Conservation (phyloP, 2,888 invertebrate genomes). For the Creontiades dilutus region DNA sequence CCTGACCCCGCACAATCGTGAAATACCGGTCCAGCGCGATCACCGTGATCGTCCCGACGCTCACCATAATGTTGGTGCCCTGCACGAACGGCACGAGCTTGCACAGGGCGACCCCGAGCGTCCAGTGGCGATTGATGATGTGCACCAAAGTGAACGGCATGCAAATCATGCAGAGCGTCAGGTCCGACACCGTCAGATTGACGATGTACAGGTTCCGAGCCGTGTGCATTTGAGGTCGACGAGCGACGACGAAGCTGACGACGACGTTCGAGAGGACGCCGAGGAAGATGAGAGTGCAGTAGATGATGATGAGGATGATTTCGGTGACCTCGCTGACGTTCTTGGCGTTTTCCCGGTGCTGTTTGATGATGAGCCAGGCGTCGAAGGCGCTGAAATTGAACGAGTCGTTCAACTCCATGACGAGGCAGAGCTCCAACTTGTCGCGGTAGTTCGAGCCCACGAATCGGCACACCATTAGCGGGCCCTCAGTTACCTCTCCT, state of each 20-base stretch:
- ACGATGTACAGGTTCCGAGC: constrained; percentile 81
- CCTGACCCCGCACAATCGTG: constrained; percentile 78
- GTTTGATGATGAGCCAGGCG: constrained; percentile 75
- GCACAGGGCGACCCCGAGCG: constrained; percentile 81
- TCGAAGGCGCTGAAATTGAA: constrained; percentile 77
- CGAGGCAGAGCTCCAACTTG: constrained; percentile 70
- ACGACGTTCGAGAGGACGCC: constrained; percentile 78
- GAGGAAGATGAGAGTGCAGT: constrained; percentile 77
- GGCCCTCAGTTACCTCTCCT: constrained; percentile 36
- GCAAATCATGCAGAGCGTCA: constrained; percentile 81
- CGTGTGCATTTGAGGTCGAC: constrained; percentile 77
- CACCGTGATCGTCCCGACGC: constrained; percentile 82
- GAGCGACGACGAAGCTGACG: constrained; percentile 78
- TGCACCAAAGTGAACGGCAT: constrained; percentile 82
- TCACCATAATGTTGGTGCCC: constrained; percentile 82
- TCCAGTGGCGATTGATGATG: constrained; percentile 80
- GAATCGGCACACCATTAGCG: constrained; percentile 72
- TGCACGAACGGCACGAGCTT: constrained; percentile 81
- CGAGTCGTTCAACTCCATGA: constrained; percentile 75
- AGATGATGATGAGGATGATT: constrained; percentile 77
- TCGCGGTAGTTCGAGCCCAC: constrained; percentile 64
- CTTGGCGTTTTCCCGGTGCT: constrained; percentile 74
- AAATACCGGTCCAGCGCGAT: constrained; percentile 80
- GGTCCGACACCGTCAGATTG: constrained; percentile 82
- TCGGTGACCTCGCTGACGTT: constrained; percentile 76